Percentiles rank a stretch among this genome's conserved stretches.
Evolutionary conservation across 2,113 vertebrate species (phyloP).

Genomic region (Bos taurus): ARS-UCD2.0 NC_037349.1:48354501-48355000

Average conservation of each 20-base stretch:
- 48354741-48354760: constrained; percentile 93
- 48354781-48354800: constrained; percentile 83
- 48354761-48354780: constrained; percentile 86
- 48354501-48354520: neutral
- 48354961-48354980: neutral
- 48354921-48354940: neutral
- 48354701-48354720: neutral
- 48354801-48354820: constrained; percentile 90
- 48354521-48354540: neutral
- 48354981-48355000: neutral
- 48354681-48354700: neutral
- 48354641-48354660: neutral
- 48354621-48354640: neutral
- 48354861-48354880: neutral
- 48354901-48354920: neutral
- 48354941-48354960: neutral
- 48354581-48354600: neutral
- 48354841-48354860: neutral
- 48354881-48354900: neutral
- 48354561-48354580: neutral
- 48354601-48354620: neutral
- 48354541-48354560: too few relatives aligned
- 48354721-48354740: constrained; percentile 47
- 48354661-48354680: neutral
- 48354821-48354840: constrained; percentile 93